A percentile compares a stretch with the other conserved stretches of the same genome.
These are phyloP conservation scores for Habropoda laboriosa DNA, from an alignment of 1,140 invertebrate genomes.

Conservation along the genomic window DNA sequence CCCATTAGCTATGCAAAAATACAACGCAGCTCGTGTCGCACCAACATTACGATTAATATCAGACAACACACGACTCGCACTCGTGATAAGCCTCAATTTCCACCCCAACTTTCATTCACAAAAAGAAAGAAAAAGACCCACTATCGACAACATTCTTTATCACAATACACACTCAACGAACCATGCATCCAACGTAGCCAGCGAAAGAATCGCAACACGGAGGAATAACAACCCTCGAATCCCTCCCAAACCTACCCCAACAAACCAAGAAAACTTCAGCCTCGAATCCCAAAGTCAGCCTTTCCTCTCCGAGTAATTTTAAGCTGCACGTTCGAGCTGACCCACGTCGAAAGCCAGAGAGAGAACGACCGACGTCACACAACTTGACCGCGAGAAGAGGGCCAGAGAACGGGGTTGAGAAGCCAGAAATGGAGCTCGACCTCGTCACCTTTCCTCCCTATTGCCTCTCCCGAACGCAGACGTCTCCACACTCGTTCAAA, in stretches of 20 bases:
- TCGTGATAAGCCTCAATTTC: too few species aligned
- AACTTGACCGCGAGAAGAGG: conserved; percentile 34
- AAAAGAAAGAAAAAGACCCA: too few species aligned
- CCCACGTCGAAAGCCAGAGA: not conserved
- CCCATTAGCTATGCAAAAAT: too few species aligned
- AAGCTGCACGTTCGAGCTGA: conserved; percentile 1
- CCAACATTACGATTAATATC: too few species aligned
- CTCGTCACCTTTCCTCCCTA: conserved; percentile 18
- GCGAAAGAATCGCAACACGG: not conserved
- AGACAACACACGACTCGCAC: too few species aligned
- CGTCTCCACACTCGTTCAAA: conserved; percentile 2
- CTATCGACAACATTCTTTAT: too few species aligned
- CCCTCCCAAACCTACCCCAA: not conserved
- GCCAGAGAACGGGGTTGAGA: conserved; percentile 11
- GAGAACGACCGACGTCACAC: not conserved
- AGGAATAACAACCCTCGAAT: conserved; percentile 7
- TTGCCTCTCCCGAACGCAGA: conserved; percentile 31
- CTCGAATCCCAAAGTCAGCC: not conserved
- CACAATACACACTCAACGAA: too few species aligned
- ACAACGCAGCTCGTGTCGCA: too few species aligned
- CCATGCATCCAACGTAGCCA: not conserved
- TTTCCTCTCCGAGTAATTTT: not conserved
- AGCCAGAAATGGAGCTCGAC: conserved; percentile 32
- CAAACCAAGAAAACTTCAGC: not conserved
- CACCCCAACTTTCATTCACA: too few species aligned